These are phyloP conservation scores for Anastrepha obliqua DNA, from an alignment of 1,140 invertebrate genomes.

Conservation along the genomic window DNA sequence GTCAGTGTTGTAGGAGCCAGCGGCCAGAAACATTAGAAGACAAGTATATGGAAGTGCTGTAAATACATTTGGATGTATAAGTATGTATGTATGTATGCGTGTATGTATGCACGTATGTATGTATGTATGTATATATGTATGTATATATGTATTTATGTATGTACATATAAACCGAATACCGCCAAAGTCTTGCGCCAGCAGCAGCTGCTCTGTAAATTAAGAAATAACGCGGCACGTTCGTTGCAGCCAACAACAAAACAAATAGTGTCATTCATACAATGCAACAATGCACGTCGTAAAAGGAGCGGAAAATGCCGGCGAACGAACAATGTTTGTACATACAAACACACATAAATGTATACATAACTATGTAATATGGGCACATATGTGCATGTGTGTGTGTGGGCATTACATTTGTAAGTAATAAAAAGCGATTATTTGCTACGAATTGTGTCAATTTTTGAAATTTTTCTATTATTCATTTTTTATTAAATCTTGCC, in stretches of 20 bases:
- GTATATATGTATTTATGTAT: neutral
- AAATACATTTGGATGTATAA: neutral
- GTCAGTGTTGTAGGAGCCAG: neutral
- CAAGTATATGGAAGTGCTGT: no score
- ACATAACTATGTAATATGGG: neutral
- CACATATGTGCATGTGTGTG: neutral
- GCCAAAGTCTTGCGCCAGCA: neutral
- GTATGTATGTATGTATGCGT: neutral
- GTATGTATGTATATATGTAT: neutral
- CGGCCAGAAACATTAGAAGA: neutral
- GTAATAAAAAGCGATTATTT: slow-evolving; percentile 30
- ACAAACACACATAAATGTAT: slow-evolving; percentile 1
- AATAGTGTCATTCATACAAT: slow-evolving; percentile 34
- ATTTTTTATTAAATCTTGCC: slow-evolving; percentile 17
- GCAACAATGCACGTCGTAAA: neutral
- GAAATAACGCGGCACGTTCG: slow-evolving; percentile 16
- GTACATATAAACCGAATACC: neutral
- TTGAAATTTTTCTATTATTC: neutral
- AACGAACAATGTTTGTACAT: neutral
- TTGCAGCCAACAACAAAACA: slow-evolving; percentile 26
- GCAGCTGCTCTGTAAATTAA: slow-evolving; percentile 24
- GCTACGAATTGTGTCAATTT: slow-evolving; percentile 53
- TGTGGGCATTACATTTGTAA: neutral
- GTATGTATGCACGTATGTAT: neutral
- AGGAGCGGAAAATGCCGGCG: neutral